These are phyloP conservation scores for Drosophila dunni DNA, from an alignment of 1,140 invertebrate species.

Conservation along the genomic window DNA sequence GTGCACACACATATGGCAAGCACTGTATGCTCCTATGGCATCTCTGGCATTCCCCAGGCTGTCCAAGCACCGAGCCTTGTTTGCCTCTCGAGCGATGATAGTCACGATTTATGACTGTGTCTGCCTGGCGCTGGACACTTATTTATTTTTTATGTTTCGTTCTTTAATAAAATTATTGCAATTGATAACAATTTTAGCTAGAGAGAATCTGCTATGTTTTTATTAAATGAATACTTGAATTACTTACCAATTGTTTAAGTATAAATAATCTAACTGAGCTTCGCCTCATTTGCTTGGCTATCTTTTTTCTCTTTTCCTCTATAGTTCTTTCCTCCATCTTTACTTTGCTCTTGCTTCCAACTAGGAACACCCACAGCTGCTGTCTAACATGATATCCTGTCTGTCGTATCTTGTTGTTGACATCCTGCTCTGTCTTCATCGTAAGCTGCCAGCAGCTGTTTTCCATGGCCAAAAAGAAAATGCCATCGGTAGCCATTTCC, in stretches of 20 bases:
- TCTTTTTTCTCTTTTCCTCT: background rate
- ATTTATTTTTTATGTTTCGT: slow-evolving; percentile 36
- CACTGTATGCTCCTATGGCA: background rate
- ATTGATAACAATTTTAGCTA: background rate
- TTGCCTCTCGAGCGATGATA: slow-evolving; percentile 33
- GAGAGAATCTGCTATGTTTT: background rate
- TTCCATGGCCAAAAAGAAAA: slow-evolving; percentile 9
- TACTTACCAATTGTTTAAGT: too few relatives aligned
- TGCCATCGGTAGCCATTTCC: slow-evolving; percentile 19
- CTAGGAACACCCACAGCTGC: background rate
- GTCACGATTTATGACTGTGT: slow-evolving; percentile 41
- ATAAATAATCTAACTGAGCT: too few relatives aligned
- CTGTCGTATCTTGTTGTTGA: slow-evolving; percentile 5
- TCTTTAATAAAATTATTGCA: slow-evolving; percentile 11
- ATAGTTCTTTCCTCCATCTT: background rate
- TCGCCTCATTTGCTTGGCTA: too few relatives aligned
- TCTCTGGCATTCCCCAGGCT: slow-evolving; percentile 14
- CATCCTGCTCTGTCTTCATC: slow-evolving; percentile 8
- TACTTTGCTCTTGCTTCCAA: background rate
- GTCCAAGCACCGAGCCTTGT: slow-evolving; percentile 18
- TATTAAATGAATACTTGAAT: background rate
- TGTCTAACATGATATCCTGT: slow-evolving; percentile 9
- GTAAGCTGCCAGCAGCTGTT: slow-evolving; percentile 16
- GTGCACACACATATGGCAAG: slow-evolving; percentile 5
- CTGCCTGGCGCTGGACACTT: slow-evolving; percentile 24